A percentile compares a stretch with the other conserved stretches of the same genome.
Evolutionary conservation across 2,113 vertebrate species (phyloP).

Genomic region (Pelobates fuscus): DNA sequence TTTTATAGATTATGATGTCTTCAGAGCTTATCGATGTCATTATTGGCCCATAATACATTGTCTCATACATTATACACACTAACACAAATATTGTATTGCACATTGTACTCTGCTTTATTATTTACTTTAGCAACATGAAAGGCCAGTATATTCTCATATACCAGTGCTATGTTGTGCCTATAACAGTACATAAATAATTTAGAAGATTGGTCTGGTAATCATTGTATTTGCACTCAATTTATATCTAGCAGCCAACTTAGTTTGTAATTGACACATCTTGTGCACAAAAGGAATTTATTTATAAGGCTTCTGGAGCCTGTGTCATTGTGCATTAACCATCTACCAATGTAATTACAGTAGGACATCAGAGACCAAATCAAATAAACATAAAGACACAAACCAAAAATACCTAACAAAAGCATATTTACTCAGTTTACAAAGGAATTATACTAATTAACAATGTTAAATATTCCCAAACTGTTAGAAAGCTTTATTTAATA

Average conservation of each 20-base stretch:
- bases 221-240: background rate
- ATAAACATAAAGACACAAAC: background rate
- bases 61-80: no score
- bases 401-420: no score
- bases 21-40: no score
- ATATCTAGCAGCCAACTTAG: background rate
- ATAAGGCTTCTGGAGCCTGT: background rate
- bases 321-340: background rate
- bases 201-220: background rate
- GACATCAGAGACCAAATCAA: background rate
- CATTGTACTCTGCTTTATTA: no score
- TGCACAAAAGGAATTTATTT: background rate
- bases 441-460: no score
- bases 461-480: no score
- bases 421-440: no score
- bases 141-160: background rate
- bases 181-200: background rate
- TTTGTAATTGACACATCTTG: slow-evolving; percentile 2
- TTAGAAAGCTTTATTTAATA: background rate
- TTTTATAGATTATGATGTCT: no score
- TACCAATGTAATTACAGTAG: background rate
- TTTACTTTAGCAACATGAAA: no score
- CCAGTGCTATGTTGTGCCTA: background rate
- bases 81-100: no score
- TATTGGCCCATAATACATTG: no score